Base-by-base conservation (phyloP, 2,888 invertebrate genomes). In the Macaria notata region DNA sequence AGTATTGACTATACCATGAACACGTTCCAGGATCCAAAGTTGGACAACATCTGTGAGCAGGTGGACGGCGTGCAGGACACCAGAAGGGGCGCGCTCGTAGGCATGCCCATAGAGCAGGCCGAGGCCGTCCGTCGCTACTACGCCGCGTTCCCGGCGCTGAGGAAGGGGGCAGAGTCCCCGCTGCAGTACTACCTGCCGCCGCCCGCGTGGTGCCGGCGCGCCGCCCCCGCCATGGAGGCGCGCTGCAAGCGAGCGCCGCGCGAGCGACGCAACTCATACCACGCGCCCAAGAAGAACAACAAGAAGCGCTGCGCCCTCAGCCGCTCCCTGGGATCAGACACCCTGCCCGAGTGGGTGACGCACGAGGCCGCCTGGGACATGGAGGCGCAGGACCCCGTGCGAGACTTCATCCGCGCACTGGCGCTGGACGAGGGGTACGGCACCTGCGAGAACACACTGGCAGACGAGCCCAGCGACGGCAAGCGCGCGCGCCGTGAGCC, bases 11-110 rank as follows among this genome's bases (percentile, higher is more conserved):
- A 36, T 36, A 7, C 33, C 4, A 36, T 36, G 56, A 64, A 74
- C 75, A 47, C n/a, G 62, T 89, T 94, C 71, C 93, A 97, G 96
- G 95, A 94, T 87, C 93, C 94, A 87, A 95, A 95, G 82, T 94
- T 96, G 77, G 96, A 96, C 92, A 94, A 93, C 76, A 93, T 97
- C 82, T 95, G 97, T 70, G 96, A 96, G 86, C 96, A 97, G 92
- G 92, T 97, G 79, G 96, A 95, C 86, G 93, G 93, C 70, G 91
- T 96, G 74, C 94, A 95, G 84, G 94, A 95, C 84, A 93, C 95
- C 73, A 94, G 85, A 71, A 84, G 84, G 70, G 73, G 81, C 75
- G 79, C 73, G 74, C 84, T 79, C 70, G 89, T 79, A 88, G 92
- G 84, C 83, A 93, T 91, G 90, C 90, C 88, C 76, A 67, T 84